A percentile compares a stretch with the other conserved stretches of the same genome.
These are phyloP conservation scores for Pogonocherus hispidulus DNA, from an alignment of 2,888 invertebrate species.

Conservation along the genomic window DNA sequence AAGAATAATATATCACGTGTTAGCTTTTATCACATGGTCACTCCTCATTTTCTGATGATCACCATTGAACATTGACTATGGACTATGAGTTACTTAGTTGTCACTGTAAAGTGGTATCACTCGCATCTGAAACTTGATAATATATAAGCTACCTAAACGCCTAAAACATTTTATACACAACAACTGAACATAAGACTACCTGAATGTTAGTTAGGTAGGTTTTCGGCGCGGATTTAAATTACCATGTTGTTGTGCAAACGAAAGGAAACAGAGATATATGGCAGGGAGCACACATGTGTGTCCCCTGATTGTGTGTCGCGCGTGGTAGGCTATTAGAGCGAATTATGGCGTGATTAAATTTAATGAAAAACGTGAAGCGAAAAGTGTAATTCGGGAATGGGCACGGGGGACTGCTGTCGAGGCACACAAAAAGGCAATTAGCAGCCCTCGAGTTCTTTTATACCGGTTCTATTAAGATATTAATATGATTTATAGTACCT, in stretches of 20 bases:
- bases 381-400: slow-evolving; percentile 7
- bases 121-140: no score
- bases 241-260: slow-evolving; percentile 16
- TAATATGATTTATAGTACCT: no score
- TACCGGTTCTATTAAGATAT: neutral
- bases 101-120: no score
- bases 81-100: no score
- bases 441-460: neutral
- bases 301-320: neutral
- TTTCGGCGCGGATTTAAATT: slow-evolving; percentile 29
- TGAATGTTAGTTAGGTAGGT: no score
- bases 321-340: neutral
- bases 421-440: neutral
- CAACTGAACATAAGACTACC: no score
- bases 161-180: no score
- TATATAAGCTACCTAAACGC: no score
- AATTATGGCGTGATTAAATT: slow-evolving; percentile 25
- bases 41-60: no score
- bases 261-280: neutral
- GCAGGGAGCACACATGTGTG: slow-evolving; percentile 14
- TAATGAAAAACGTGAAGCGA: slow-evolving; percentile 27
- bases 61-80: no score
- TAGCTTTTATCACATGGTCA: no score
- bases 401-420: neutral
- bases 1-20: no score